These are phyloP conservation scores for Apus apus DNA, from an alignment of 2,113 vertebrate species.

Conservation along the genomic window DNA sequence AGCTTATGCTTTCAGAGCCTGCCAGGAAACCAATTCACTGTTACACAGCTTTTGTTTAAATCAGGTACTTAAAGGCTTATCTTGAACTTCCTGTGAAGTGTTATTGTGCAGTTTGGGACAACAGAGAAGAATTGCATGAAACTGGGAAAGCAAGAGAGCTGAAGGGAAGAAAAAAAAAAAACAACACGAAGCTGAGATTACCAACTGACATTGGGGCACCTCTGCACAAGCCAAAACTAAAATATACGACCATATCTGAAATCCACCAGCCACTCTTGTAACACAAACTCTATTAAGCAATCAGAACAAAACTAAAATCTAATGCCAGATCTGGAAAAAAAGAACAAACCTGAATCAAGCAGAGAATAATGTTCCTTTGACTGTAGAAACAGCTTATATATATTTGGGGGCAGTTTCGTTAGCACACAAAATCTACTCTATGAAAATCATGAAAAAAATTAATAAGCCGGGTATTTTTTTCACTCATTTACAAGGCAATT, in stretches of 20 bases:
- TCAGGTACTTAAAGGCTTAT: background rate
- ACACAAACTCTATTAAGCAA: background rate
- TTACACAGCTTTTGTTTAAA: background rate
- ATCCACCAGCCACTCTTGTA: background rate
- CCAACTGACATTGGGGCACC: background rate
- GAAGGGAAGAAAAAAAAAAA: background rate
- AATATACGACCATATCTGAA: background rate
- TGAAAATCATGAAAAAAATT: background rate
- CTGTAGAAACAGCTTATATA: background rate
- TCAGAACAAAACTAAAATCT: background rate
- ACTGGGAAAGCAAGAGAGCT: background rate
- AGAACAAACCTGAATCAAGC: background rate
- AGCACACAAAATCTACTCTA: background rate
- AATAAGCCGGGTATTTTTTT: background rate
- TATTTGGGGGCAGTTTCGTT: background rate
- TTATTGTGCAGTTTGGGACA: background rate
- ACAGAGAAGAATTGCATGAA: background rate
- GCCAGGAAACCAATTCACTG: background rate
- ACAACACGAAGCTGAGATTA: rapidly evolving
- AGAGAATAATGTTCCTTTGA: background rate
- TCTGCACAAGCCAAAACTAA: background rate
- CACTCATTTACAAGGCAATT: background rate
- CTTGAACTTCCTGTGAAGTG: background rate
- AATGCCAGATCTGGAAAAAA: background rate
- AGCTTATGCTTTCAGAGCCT: background rate